Percentiles rank a stretch among this genome's conserved stretches.
These are phyloP conservation scores for Antheraea mylitta DNA, from an alignment of 1,140 invertebrate species.

Conservation along the genomic window DNA sequence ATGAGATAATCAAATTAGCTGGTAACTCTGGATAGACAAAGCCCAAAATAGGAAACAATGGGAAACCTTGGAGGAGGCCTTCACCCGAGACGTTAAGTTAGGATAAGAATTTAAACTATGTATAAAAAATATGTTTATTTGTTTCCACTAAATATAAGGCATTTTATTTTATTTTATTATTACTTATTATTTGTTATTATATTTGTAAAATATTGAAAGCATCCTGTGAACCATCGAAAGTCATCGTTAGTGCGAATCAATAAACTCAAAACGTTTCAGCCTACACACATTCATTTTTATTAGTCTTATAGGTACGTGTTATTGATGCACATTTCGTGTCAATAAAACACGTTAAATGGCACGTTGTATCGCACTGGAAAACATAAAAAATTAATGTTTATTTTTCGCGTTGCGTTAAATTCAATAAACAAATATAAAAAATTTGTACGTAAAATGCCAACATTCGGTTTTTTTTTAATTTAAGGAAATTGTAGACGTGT, in stretches of 20 bases:
- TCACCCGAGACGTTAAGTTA: no score
- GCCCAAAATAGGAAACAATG: no score
- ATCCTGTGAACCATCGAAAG: conserved; percentile 12
- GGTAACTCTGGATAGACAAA: no score
- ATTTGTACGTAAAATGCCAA: background rate
- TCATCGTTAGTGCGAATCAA: conserved; percentile 57
- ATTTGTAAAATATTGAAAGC: background rate
- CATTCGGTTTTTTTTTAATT: background rate
- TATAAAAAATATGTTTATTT: no score
- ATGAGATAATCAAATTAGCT: no score
- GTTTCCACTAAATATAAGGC: no score
- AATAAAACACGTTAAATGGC: conserved; percentile 62
- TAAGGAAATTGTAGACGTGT: background rate
- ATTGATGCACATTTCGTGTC: conserved; percentile 55
- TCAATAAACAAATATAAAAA: background rate
- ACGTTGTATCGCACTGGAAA: conserved; percentile 52
- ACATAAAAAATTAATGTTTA: conserved; percentile 34
- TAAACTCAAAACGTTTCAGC: conserved; percentile 68
- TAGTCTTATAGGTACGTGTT: conserved; percentile 49
- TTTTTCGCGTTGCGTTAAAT: conserved; percentile 24
- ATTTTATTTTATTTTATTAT: no score
- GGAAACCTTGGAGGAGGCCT: no score
- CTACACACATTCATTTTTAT: conserved; percentile 66
- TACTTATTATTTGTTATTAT: no score
- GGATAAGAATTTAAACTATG: no score